A percentile compares a stretch with the other conserved stretches of the same genome.
Conservation (phyloP, 2,888 invertebrate genomes). For the Altica lythri region DNA sequence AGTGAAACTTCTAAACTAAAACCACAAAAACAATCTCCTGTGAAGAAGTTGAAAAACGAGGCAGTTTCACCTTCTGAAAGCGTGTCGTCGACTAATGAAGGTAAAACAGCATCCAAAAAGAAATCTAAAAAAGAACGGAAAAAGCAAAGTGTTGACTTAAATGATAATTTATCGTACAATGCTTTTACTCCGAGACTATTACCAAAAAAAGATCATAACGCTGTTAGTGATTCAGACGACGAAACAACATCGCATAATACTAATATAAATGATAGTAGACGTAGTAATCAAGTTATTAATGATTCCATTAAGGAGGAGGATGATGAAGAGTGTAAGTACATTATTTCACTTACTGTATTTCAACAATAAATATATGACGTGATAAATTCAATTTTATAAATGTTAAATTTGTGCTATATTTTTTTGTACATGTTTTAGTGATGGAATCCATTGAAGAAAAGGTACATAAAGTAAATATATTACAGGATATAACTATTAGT, state of each 20-base stretch:
- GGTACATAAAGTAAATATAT: conserved; percentile 3
- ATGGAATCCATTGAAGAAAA: conserved; percentile 18
- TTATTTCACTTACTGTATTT: neutral
- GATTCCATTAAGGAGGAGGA: no score
- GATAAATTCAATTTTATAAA: neutral
- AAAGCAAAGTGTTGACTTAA: conserved; percentile 2
- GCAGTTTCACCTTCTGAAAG: no score
- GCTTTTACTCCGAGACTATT: conserved; percentile 4
- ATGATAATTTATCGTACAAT: neutral
- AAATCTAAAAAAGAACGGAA: conserved; percentile 6
- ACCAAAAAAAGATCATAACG: neutral
- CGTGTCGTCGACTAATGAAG: no score
- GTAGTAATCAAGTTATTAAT: neutral
- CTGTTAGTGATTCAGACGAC: neutral
- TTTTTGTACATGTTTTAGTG: conserved; percentile 10
- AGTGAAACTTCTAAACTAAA: conserved; percentile 8
- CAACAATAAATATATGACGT: neutral
- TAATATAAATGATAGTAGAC: neutral
- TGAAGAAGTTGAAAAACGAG: neutral
- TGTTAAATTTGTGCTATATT: neutral
- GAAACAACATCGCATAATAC: neutral
- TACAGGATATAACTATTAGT: conserved; percentile 9
- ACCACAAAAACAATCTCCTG: neutral
- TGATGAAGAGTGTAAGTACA: neutral
- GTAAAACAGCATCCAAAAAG: neutral